These are phyloP conservation scores for Caenorhabditis sp. DNA, from an alignment of 2,888 invertebrate species.

Conservation along the genomic window DNA sequence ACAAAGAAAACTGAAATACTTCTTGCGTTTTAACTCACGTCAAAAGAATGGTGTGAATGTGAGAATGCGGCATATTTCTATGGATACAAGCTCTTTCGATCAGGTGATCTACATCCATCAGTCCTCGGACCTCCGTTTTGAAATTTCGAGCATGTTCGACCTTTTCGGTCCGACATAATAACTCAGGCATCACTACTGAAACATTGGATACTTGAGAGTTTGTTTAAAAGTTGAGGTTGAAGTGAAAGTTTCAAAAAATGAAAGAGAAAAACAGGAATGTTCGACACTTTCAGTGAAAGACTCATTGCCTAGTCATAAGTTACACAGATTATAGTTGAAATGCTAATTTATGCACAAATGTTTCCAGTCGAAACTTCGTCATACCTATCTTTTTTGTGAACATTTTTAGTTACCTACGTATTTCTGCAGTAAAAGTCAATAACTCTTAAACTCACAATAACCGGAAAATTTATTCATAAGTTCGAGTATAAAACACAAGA, in stretches of 20 bases:
- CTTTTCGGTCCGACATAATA: slow-evolving; percentile 57
- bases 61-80: slow-evolving; percentile 67
- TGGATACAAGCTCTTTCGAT: slow-evolving; percentile 66
- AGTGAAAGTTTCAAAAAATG: background rate
- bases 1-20: background rate
- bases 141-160: slow-evolving; percentile 65
- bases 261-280: background rate
- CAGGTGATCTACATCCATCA: slow-evolving; percentile 75
- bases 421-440: background rate
- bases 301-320: background rate
- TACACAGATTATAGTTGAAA: slow-evolving; percentile 20
- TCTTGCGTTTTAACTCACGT: slow-evolving; percentile 45
- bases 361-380: slow-evolving; percentile 18
- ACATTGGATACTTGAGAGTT: too few species aligned
- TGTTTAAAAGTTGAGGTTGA: too few species aligned
- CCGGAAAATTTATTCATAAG: slow-evolving; percentile 46
- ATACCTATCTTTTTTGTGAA: slow-evolving; percentile 12
- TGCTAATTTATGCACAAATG: slow-evolving; percentile 35
- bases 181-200: slow-evolving; percentile 55
- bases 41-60: slow-evolving; percentile 65
- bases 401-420: slow-evolving; percentile 9
- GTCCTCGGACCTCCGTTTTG: slow-evolving; percentile 70
- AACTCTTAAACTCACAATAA: slow-evolving; percentile 1
- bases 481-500: slow-evolving; percentile 10
- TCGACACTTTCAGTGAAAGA: too few species aligned